These are phyloP conservation scores for Metridium senile DNA, from an alignment of 92 coral and sea anemone genomes.

Conservation along the genomic window DNA sequence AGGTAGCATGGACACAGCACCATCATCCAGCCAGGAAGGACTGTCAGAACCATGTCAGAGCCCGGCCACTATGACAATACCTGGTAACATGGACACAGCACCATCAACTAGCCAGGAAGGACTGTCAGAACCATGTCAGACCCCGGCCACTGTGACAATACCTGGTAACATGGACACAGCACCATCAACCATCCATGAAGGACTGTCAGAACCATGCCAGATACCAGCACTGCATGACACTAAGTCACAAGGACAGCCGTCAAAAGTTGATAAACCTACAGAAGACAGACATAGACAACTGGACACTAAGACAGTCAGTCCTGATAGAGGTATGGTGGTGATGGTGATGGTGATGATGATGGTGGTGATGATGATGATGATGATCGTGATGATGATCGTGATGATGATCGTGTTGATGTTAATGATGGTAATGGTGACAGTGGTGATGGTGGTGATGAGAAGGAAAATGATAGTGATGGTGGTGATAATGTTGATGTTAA, in stretches of 20 bases:
- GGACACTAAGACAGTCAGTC: conserved; percentile 38
- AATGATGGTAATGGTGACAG: neutral
- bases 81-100: too few species aligned
- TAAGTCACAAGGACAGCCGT: too few species aligned
- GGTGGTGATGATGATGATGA: neutral
- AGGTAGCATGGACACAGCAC: too few species aligned
- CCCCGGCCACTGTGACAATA: too few species aligned
- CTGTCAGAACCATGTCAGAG: too few species aligned
- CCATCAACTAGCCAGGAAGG: too few species aligned
- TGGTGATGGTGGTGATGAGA: neutral
- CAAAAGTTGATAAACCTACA: neutral
- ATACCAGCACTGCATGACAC: too few species aligned
- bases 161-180: neutral
- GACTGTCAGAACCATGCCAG: neutral
- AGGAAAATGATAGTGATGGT: neutral
- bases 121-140: too few species aligned
- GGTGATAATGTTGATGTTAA: neutral
- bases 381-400: neutral
- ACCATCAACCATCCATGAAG: neutral
- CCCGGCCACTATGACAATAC: neutral
- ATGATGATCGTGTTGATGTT: neutral
- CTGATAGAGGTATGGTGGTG: conserved; percentile 35
- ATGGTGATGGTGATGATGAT: neutral
- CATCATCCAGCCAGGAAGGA: too few species aligned
- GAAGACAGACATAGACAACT: conserved; percentile 35